Evolutionary conservation across 2,888 invertebrate genomes (phyloP).

Genomic region (Melipona bicolor): DNA sequence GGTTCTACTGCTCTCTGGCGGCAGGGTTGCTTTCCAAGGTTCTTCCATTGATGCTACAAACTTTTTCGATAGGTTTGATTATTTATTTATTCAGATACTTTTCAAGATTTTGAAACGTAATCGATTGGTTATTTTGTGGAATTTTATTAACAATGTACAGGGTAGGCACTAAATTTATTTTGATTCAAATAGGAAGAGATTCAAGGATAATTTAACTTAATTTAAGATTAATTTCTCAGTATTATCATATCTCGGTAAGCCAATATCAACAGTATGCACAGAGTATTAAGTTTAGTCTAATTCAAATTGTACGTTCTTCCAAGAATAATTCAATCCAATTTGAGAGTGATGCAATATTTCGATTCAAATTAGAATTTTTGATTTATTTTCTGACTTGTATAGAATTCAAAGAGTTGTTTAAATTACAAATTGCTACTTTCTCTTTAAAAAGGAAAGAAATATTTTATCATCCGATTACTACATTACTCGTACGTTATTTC

Average conservation of each 20-base stretch:
- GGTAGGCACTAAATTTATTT: neutral
- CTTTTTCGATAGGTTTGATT: conserved; percentile 88
- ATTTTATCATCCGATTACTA: neutral
- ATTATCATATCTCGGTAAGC: no score
- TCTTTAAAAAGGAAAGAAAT: neutral
- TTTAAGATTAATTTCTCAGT: neutral
- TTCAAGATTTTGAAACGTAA: neutral
- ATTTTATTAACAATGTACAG: neutral
- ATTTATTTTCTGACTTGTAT: neutral
- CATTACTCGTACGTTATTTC: neutral
- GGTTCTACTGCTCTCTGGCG: conserved; percentile 91
- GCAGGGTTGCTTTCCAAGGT: conserved; percentile 92
- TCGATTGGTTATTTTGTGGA: neutral
- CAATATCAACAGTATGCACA: neutral
- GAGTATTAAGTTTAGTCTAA: neutral
- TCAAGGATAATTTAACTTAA: neutral
- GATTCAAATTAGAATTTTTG: neutral
- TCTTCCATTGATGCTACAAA: conserved; percentile 88
- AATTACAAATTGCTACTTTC: no score
- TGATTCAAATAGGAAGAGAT: neutral
- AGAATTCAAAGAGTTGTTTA: no score
- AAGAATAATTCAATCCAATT: neutral
- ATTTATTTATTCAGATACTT: neutral
- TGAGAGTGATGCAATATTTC: neutral
- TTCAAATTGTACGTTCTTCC: neutral